phyloP scores from a whole-genome alignment of 2,113 vertebrate genomes.

The Albula glossodonta region DNA sequence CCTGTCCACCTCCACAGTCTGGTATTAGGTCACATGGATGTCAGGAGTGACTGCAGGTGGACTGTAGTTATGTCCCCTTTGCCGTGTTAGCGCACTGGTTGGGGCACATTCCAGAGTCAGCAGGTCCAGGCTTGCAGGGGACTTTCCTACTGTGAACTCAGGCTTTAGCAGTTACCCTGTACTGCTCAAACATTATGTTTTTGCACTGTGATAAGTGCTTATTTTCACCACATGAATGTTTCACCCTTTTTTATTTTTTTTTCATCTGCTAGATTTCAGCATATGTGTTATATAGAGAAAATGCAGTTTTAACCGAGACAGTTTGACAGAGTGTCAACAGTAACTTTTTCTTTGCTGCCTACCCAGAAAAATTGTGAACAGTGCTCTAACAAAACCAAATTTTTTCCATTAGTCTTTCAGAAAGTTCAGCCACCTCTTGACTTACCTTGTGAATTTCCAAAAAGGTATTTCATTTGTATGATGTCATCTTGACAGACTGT shows the following conservation, averaged over 20 bases:
- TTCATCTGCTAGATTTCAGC: no score
- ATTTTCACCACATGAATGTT: no score
- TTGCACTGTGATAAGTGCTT: no score
- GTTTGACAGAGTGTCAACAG: no score
- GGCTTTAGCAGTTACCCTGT: no score
- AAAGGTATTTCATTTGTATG: background rate
- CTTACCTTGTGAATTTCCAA: background rate
- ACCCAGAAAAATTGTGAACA: no score
- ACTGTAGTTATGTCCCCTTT: background rate
- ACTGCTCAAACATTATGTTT: no score
- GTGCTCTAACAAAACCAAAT: background rate
- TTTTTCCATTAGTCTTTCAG: background rate
- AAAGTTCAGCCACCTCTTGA: background rate
- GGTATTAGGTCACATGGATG: background rate
- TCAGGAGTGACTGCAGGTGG: background rate
- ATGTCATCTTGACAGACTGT: background rate
- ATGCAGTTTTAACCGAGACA: no score
- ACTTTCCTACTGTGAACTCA: background rate
- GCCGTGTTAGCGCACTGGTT: background rate
- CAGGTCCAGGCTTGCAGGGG: background rate
- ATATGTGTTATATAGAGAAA: no score
- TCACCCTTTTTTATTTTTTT: no score
- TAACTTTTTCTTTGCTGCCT: no score
- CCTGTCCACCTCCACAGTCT: background rate
- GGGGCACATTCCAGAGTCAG: background rate